These are phyloP conservation scores for Yoshiicerus persimilis DNA, from an alignment of 1,140 invertebrate species.

Conservation along the genomic window DNA sequence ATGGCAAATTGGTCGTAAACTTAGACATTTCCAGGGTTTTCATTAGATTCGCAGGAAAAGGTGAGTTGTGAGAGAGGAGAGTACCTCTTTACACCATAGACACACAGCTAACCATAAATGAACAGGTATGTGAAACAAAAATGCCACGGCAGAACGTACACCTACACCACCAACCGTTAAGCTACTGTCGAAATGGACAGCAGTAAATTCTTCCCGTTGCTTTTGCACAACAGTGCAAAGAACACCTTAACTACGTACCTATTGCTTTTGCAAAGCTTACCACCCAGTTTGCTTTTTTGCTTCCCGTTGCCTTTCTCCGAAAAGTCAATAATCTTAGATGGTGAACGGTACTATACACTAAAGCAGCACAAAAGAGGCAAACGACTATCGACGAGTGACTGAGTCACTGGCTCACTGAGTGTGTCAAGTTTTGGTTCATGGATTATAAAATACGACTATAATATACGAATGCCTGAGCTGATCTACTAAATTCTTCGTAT, in stretches of 20 bases:
- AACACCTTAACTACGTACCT: neutral
- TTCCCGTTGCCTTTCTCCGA: neutral
- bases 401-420: neutral
- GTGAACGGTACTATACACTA: neutral
- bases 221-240: neutral
- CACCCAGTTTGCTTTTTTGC: neutral
- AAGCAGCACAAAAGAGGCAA: neutral
- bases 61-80: neutral
- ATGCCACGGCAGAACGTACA: neutral
- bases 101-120: neutral
- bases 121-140: neutral
- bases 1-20: neutral
- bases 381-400: neutral
- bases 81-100: neutral
- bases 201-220: neutral
- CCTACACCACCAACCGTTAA: neutral
- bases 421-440: neutral
- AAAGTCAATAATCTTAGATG: slow-evolving; percentile 1
- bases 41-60: neutral
- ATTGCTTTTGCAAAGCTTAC: neutral
- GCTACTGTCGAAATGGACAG: neutral
- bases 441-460: neutral
- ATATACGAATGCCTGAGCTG: neutral
- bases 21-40: neutral
- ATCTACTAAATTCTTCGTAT: neutral